Conservation (phyloP, 2,888 invertebrate genomes). For the Clitarchus hookeri region DNA sequence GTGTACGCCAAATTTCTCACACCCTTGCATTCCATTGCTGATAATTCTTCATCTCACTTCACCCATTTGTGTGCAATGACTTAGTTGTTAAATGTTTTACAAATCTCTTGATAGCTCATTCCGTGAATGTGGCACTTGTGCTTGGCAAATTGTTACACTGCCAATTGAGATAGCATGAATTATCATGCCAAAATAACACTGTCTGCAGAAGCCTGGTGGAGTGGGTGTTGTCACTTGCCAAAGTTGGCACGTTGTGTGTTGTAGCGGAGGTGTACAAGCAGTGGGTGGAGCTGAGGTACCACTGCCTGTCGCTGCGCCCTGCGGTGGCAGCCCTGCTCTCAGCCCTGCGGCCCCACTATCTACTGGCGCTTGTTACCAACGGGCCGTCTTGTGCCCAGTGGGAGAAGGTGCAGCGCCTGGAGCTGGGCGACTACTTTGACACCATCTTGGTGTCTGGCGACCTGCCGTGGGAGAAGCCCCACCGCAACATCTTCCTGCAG, state of each 20-base stretch:
- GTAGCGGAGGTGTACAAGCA: conserved; percentile 71
- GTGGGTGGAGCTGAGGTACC: conserved; percentile 81
- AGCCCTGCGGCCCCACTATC: conserved; percentile 72
- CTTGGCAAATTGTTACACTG: too few species aligned
- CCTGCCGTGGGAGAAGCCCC: conserved; percentile 84
- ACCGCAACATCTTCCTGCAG: conserved; percentile 78
- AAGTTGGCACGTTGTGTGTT: neutral
- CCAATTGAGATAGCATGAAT: too few species aligned
- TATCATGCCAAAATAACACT: too few species aligned
- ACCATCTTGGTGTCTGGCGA: conserved; percentile 82
- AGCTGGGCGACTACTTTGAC: conserved; percentile 75
- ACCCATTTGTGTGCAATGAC: too few species aligned
- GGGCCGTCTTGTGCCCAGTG: conserved; percentile 86
- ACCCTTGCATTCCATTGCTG: too few species aligned
- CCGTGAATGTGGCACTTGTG: too few species aligned
- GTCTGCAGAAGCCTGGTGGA: too few species aligned
- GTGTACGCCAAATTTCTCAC: too few species aligned
- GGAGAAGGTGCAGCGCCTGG: conserved; percentile 80
- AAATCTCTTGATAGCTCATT: too few species aligned
- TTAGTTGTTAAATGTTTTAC: too few species aligned
- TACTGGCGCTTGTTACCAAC: conserved; percentile 82
- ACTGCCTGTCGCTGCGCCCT: conserved; percentile 69
- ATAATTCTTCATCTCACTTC: too few species aligned
- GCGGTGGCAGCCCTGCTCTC: conserved; percentile 72
- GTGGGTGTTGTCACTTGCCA: neutral